These are phyloP conservation scores for Strix uralensis DNA, from an alignment of 2,113 vertebrate species.

Conservation along the genomic window DNA sequence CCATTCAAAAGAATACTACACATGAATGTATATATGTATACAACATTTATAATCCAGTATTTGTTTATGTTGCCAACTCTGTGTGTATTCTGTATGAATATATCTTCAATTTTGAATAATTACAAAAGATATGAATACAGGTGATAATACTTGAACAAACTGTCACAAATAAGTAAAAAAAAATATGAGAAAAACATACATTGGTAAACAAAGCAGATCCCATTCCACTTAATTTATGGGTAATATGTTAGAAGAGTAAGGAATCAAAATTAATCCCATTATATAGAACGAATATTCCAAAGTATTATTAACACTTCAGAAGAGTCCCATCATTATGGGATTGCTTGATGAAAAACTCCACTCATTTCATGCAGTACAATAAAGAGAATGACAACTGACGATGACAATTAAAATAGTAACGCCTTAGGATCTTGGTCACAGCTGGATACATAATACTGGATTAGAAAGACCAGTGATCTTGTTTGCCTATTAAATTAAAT, in stretches of 20 bases:
- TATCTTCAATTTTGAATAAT: neutral
- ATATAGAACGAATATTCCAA: neutral
- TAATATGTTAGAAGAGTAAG: neutral
- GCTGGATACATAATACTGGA: neutral
- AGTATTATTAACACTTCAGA: neutral
- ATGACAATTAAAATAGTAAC: neutral
- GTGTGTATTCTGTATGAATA: neutral
- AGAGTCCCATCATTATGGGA: neutral
- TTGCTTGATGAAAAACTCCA: neutral
- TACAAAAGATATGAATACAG: neutral
- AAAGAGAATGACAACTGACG: neutral
- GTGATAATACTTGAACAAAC: neutral
- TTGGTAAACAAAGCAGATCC: neutral
- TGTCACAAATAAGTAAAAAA: neutral
- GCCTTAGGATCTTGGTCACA: neutral
- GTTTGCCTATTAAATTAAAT: neutral
- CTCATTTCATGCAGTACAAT: neutral
- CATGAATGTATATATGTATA: neutral
- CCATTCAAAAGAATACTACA: neutral
- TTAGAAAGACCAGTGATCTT: neutral
- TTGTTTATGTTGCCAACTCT: neutral
- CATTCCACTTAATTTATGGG: neutral
- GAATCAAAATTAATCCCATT: neutral
- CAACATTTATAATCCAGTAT: neutral
- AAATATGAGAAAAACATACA: neutral